These are phyloP conservation scores for Sebastiscus albofasciatus DNA, from an alignment of 2,797 vertebrate genomes.

Conservation along the genomic window DNA sequence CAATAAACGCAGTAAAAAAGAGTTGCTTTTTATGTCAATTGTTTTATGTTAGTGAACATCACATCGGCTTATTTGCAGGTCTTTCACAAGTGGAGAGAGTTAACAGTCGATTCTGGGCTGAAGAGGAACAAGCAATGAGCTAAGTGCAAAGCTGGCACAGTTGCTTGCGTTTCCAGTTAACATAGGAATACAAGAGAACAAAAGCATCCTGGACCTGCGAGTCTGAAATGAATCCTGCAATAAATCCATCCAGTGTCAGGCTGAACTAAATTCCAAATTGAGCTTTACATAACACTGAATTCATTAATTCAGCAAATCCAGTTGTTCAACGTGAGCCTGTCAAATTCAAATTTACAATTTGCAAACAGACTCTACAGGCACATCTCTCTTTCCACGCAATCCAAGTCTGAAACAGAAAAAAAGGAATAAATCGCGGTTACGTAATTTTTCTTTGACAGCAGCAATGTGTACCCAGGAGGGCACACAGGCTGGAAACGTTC, in stretches of 20 bases:
- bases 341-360: slow-evolving; percentile 12
- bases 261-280: neutral
- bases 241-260: neutral
- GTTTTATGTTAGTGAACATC: neutral
- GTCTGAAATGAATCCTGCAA: slow-evolving; percentile 2
- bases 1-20: neutral
- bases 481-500: slow-evolving; percentile 40
- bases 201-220: slow-evolving; percentile 2
- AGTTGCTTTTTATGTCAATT: neutral
- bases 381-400: neutral
- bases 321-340: neutral
- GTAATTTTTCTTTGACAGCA: slow-evolving; percentile 44
- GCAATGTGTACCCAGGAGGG: slow-evolving; percentile 37
- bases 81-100: slow-evolving; percentile 26
- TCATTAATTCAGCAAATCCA: slow-evolving; percentile 8
- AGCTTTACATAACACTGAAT: neutral
- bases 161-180: slow-evolving; percentile 14
- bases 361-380: slow-evolving; percentile 7
- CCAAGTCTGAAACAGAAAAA: slow-evolving; percentile 9
- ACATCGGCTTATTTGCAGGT: slow-evolving; percentile 28
- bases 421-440: neutral
- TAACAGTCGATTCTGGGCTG: neutral
- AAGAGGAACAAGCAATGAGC: slow-evolving; percentile 26
- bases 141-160: slow-evolving; percentile 39
- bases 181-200: neutral